A percentile compares a stretch with the other conserved stretches of the same genome.
Conservation (phyloP, 2,113 vertebrate genomes). For the Sterna hirundo region DNA sequence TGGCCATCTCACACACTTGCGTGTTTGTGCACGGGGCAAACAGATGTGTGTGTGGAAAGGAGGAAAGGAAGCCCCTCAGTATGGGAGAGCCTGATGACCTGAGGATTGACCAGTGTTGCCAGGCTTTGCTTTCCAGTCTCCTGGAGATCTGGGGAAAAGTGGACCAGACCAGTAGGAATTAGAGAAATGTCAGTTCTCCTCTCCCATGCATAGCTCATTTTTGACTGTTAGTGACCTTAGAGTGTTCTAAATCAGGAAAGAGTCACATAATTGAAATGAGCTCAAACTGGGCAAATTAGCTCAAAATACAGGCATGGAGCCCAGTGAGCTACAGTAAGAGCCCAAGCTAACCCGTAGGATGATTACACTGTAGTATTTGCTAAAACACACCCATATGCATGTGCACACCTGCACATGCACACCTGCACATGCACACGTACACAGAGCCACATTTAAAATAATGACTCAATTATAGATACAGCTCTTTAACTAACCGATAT, state of each 20-base stretch:
- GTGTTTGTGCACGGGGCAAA: accelerated
- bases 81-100: background rate
- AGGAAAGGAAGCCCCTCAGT: background rate
- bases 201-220: background rate
- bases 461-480: background rate
- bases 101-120: background rate
- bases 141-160: background rate
- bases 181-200: background rate
- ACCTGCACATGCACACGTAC: accelerated
- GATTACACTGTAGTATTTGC: background rate
- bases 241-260: background rate
- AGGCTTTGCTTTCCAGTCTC: background rate
- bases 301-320: background rate
- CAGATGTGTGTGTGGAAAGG: background rate
- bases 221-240: background rate
- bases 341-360: background rate
- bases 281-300: background rate
- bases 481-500: background rate
- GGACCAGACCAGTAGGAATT: background rate
- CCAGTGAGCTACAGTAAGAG: background rate
- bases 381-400: background rate
- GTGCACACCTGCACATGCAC: accelerated
- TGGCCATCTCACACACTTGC: background rate
- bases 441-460: background rate
- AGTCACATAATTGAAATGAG: background rate